These are phyloP conservation scores for Drosophila diplacantha DNA, from an alignment of 2,888 invertebrate genomes.

Conservation along the genomic window DNA sequence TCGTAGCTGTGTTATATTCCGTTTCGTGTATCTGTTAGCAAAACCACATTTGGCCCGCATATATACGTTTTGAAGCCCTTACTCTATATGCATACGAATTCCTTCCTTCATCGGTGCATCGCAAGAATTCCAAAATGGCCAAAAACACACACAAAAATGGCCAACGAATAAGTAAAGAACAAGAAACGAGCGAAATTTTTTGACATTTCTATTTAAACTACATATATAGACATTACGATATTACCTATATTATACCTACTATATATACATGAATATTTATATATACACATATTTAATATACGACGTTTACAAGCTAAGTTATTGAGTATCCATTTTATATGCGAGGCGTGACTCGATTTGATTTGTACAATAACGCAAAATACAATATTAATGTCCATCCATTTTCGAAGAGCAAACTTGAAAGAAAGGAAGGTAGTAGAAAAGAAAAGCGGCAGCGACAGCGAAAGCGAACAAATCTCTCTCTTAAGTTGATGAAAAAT, in stretches of 20 bases:
- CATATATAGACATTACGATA: slow-evolving; percentile 41
- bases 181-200: slow-evolving; percentile 53
- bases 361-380: slow-evolving; percentile 57
- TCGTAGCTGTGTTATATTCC: slow-evolving; percentile 29
- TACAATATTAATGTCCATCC: slow-evolving; percentile 64
- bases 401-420: slow-evolving; percentile 61
- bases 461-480: slow-evolving; percentile 24
- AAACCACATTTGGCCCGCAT: slow-evolving; percentile 40
- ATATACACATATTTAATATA: slow-evolving; percentile 49
- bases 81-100: slow-evolving; percentile 36
- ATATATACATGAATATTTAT: slow-evolving; percentile 46
- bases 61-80: slow-evolving; percentile 34
- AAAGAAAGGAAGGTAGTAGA: slow-evolving; percentile 7
- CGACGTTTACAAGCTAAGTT: slow-evolving; percentile 58
- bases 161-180: slow-evolving; percentile 6
- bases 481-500: slow-evolving; percentile 67
- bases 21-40: slow-evolving; percentile 26
- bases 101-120: slow-evolving; percentile 67
- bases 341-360: slow-evolving; percentile 46
- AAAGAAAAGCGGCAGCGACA: background rate
- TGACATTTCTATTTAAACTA: slow-evolving; percentile 43
- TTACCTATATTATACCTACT: slow-evolving; percentile 37
- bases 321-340: slow-evolving; percentile 55
- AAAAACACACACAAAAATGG: slow-evolving; percentile 8
- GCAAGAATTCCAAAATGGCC: slow-evolving; percentile 39